Conservation (phyloP, 1,140 invertebrate genomes). For the Carposina sasakii region DNA sequence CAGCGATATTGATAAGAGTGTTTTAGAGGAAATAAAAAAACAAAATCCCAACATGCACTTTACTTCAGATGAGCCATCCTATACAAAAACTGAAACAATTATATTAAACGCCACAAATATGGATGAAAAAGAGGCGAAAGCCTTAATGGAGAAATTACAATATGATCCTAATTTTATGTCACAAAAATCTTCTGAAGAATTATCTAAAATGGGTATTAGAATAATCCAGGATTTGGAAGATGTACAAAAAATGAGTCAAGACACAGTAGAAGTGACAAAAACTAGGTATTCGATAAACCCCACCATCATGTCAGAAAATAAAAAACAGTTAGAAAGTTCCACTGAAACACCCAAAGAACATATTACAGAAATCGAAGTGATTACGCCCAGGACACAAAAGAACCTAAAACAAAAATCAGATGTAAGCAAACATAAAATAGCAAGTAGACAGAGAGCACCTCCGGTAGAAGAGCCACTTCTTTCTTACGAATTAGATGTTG, state of each 20-base stretch:
- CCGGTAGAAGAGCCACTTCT: constrained; percentile 49
- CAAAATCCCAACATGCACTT: constrained; percentile 68
- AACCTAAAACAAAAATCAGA: constrained; percentile 39
- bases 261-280: constrained; percentile 56
- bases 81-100: constrained; percentile 66
- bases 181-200: constrained; percentile 55
- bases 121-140: constrained; percentile 61
- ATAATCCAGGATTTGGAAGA: constrained; percentile 60
- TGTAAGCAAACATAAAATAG: constrained; percentile 45
- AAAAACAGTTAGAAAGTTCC: constrained; percentile 30
- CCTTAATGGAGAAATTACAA: constrained; percentile 60
- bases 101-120: constrained; percentile 61
- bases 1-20: constrained; percentile 56
- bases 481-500: constrained; percentile 60
- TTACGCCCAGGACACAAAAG: constrained; percentile 55
- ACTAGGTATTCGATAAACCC: constrained; percentile 56
- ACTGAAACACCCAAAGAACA: constrained; percentile 43
- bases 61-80: constrained; percentile 55
- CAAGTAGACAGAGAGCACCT: constrained; percentile 52
- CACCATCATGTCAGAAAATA: constrained; percentile 35
- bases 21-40: constrained; percentile 62
- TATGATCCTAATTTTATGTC: constrained; percentile 65
- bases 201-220: constrained; percentile 55
- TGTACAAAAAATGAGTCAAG: constrained; percentile 38
- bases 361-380: constrained; percentile 68